Evolutionary conservation across 2,797 vertebrate species (phyloP).

Genomic region (Halcyon smyrnensis): DNA sequence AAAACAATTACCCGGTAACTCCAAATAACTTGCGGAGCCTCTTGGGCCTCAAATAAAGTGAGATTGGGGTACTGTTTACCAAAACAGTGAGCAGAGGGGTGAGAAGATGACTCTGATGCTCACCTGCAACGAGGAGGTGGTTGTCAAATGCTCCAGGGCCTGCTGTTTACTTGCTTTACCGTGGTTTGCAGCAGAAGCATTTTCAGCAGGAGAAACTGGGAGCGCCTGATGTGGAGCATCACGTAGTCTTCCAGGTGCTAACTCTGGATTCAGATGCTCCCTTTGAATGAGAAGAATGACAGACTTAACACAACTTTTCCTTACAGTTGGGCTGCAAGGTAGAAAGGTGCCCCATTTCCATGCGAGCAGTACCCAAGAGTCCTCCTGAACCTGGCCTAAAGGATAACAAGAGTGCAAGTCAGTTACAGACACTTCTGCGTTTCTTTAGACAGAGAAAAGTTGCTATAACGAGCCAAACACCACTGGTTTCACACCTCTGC

Average conservation of each 20-base stretch:
- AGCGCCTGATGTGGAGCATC: not conserved
- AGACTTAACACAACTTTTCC: not conserved
- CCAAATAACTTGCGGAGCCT: not conserved
- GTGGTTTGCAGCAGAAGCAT: not conserved
- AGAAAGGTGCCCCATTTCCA: not conserved
- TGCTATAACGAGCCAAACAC: not conserved
- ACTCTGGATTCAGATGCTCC: not conserved
- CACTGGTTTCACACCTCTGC: not conserved
- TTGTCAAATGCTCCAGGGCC: not conserved
- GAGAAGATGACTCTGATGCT: not conserved
- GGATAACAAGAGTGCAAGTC: not conserved
- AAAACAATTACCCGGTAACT: not conserved
- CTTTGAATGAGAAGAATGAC: not conserved
- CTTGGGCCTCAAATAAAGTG: not conserved
- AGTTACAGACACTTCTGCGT: not conserved
- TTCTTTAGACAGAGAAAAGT: not conserved
- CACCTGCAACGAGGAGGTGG: not conserved
- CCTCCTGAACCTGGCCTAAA: not conserved
- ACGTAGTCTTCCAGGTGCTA: accelerated
- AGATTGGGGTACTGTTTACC: not conserved
- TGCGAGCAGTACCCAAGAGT: accelerated
- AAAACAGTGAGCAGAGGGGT: not conserved
- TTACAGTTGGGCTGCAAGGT: not conserved
- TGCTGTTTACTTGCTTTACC: not conserved
- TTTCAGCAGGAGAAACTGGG: not conserved